Evolutionary conservation across 2,797 vertebrate species (phyloP), one percentile per base, ranked within the genome.

Genomic region (Argyrosomus regius): DNA sequence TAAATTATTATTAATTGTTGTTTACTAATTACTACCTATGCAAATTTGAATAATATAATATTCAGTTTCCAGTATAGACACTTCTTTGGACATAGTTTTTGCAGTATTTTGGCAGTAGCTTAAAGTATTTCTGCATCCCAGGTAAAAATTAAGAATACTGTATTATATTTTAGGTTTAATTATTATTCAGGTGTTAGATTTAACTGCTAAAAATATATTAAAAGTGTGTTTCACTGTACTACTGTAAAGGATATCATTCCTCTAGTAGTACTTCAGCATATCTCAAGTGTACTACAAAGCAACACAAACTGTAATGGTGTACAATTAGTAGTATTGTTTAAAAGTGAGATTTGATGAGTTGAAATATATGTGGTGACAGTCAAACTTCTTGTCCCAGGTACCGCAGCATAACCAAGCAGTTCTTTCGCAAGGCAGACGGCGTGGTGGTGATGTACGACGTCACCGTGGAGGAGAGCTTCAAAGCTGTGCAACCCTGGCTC

Each of bases 391-490:
- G 43, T 10, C 24, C 0, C 88, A 98, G 97, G 94, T 99, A 96
- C 80, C 94, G 94, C 75, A 97, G 97, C 85, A 96, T 98, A 84
- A 97, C 97, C 68, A 98, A 97, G 88, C 97, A 98, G 91, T 98
- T 98, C 93, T 98, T 98, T 82, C 94, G 97, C 59, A 98, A 97
- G 91, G 97, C 96, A 0, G 97, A 99, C 6, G 97, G 97, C 0
- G 96, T 98, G 72, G 92, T 97, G 67, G 84, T 98, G 84, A 96
- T 98, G 95, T 98, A 97, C 0, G 97, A 98, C 49, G 93, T 97
- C 91, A 98, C 97, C 0, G 92, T 94, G 85, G 93, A 90, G 82
- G 94, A 96, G 61, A 97, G 96, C 18, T 99, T 98, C 88, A 94
- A 88, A 59, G 95, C 96, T 0, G 96, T 99, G 45, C 93, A 83